A percentile compares a stretch with the other conserved stretches of the same genome.
phyloP scores from a whole-genome alignment of 2,797 vertebrate species.

The Setipinna tenuifilis region DNA sequence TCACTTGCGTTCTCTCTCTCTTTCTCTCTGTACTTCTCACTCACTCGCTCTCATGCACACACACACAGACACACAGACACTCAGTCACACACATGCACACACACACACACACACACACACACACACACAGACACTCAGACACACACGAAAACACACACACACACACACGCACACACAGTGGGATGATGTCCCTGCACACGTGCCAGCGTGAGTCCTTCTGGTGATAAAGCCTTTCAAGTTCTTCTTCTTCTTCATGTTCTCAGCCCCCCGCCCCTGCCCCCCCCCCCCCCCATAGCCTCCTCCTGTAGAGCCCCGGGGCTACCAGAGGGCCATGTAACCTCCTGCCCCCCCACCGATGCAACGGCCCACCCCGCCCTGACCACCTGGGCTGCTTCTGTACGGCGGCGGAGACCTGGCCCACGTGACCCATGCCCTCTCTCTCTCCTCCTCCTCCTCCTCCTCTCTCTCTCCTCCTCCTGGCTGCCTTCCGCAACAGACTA shows the following conservation, averaged over 20 bases:
- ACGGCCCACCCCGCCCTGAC: neutral
- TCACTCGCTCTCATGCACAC: neutral
- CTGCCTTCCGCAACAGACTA: too few species aligned
- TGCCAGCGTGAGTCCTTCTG: neutral
- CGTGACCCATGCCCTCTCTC: neutral
- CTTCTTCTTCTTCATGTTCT: neutral
- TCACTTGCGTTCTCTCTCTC: neutral
- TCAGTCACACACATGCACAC: too few species aligned
- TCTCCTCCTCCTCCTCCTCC: too few species aligned
- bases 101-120: slow-evolving; percentile 1
- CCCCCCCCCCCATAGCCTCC: neutral
- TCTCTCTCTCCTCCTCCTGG: neutral
- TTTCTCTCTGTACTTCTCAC: too few species aligned
- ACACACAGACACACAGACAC: too few species aligned
- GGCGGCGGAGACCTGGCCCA: neutral
- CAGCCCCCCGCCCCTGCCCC: neutral
- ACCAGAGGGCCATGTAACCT: neutral
- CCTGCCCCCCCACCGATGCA: neutral
- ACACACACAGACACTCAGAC: neutral
- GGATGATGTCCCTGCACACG: neutral
- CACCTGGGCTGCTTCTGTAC: neutral
- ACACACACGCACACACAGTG: neutral
- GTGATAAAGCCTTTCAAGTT: neutral
- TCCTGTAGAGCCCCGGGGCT: neutral
- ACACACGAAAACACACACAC: neutral